These are phyloP conservation scores for Tetrao urogallus DNA, from an alignment of 2,113 vertebrate genomes.

Conservation along the genomic window DNA sequence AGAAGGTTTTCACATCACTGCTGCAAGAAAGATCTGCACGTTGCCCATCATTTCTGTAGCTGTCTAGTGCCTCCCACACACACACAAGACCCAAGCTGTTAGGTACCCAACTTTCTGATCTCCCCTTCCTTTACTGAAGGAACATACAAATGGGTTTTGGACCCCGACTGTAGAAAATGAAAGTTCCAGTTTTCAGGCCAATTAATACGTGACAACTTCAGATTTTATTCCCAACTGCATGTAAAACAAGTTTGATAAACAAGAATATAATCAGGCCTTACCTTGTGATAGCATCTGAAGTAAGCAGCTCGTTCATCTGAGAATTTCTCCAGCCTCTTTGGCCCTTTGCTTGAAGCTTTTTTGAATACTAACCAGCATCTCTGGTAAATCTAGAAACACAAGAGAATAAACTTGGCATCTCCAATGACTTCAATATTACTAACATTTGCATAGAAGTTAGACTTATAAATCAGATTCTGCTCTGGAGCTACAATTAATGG, in stretches of 20 bases:
- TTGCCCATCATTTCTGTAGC: neutral
- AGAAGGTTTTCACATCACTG: neutral
- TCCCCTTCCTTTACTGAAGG: neutral
- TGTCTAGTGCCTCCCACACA: neutral
- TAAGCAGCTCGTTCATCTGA: constrained; percentile 86
- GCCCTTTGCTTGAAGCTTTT: constrained; percentile 88
- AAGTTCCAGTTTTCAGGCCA: neutral
- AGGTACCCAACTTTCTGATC: neutral
- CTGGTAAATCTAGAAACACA: constrained; percentile 84
- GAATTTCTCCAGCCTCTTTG: constrained; percentile 87
- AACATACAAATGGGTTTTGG: neutral
- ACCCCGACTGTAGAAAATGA: neutral
- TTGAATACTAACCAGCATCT: constrained; percentile 88
- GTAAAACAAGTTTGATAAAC: neutral
- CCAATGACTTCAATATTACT: neutral
- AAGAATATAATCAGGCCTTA: constrained; percentile 13
- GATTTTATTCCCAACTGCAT: neutral
- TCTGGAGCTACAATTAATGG: neutral
- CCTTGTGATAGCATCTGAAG: constrained; percentile 87
- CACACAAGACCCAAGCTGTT: neutral
- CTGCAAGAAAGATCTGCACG: neutral
- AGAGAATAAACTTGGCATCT: neutral
- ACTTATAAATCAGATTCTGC: neutral
- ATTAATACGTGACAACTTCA: neutral
- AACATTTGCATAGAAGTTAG: neutral